phyloP scores from a whole-genome alignment of 2,888 invertebrate species.

The Hyppa rectilinea region DNA sequence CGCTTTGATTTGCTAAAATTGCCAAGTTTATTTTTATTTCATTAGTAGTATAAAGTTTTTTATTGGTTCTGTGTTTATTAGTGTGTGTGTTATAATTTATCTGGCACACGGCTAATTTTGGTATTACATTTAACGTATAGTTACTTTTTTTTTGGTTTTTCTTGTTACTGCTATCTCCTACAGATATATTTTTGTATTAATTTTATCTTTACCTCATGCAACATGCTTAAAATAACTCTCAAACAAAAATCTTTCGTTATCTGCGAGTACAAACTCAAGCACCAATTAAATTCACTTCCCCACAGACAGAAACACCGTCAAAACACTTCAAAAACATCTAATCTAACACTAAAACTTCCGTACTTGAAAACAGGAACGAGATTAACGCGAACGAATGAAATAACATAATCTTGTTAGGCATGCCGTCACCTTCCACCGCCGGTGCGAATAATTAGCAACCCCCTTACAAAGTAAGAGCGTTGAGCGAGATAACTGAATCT shows the following conservation, averaged over 20 bases:
- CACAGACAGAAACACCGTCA: constrained; percentile 35
- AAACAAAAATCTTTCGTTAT: constrained; percentile 27
- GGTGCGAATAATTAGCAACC: constrained; percentile 84
- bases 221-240: constrained; percentile 5
- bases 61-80: constrained; percentile 1
- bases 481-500: constrained; percentile 81
- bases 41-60: constrained; percentile 11
- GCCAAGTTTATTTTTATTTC: constrained; percentile 43
- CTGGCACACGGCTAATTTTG: neutral
- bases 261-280: constrained; percentile 22
- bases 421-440: constrained; percentile 75
- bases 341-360: constrained; percentile 60
- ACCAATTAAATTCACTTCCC: constrained; percentile 46
- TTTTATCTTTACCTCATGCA: neutral
- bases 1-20: constrained; percentile 64
- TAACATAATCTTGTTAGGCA: constrained; percentile 74
- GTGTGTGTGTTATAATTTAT: neutral
- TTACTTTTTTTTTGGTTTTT: fast-evolving
- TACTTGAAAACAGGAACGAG: constrained; percentile 56
- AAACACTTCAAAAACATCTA: constrained; percentile 55
- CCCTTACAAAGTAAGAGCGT: constrained; percentile 73
- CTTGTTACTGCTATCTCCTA: neutral
- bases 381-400: constrained; percentile 68
- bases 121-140: neutral
- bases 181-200: neutral